Evolutionary conservation across 2,113 vertebrate genomes (phyloP).

Genomic region (Percopsis transmontana): DNA sequence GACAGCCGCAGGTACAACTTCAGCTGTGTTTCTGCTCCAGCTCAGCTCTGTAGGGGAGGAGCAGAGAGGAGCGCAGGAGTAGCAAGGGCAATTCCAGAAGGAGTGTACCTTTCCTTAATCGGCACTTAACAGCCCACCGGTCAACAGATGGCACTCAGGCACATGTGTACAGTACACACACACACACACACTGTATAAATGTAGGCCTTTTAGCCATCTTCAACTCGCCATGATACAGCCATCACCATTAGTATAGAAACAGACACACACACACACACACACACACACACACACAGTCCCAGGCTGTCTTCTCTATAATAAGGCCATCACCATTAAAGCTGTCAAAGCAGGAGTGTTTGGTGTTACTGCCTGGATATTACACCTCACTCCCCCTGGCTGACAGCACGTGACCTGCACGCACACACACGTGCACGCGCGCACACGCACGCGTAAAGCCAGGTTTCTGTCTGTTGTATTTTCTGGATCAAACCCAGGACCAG

Average conservation of each 20-base stretch:
- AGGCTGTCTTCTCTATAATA: slow-evolving; percentile 79
- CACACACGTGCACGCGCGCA: slow-evolving; percentile 18
- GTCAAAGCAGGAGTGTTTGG: slow-evolving; percentile 71
- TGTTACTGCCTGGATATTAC: slow-evolving; percentile 78
- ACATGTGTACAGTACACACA: slow-evolving; percentile 16
- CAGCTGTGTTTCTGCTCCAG: too few relatives aligned
- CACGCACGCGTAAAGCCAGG: slow-evolving; percentile 18
- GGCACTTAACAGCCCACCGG: too few relatives aligned
- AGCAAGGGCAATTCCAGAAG: too few relatives aligned
- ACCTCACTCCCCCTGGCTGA: slow-evolving; percentile 60
- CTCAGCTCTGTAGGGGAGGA: too few relatives aligned
- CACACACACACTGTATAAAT: slow-evolving; percentile 43
- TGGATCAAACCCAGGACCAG: too few relatives aligned
- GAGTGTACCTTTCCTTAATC: too few relatives aligned
- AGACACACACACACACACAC: slow-evolving; percentile 13
- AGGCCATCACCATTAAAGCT: slow-evolving; percentile 84
- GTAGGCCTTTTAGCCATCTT: slow-evolving; percentile 30
- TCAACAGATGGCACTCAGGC: too few relatives aligned
- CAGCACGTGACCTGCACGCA: slow-evolving; percentile 50
- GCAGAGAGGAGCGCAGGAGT: too few relatives aligned
- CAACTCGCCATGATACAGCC: slow-evolving; percentile 60
- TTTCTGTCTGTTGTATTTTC: too few relatives aligned
- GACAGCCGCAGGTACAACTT: too few relatives aligned
- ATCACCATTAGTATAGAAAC: slow-evolving; percentile 72
- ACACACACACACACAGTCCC: slow-evolving; percentile 7